Conservation (phyloP, 2,888 invertebrate genomes). For the Athrips mouffetella region DNA sequence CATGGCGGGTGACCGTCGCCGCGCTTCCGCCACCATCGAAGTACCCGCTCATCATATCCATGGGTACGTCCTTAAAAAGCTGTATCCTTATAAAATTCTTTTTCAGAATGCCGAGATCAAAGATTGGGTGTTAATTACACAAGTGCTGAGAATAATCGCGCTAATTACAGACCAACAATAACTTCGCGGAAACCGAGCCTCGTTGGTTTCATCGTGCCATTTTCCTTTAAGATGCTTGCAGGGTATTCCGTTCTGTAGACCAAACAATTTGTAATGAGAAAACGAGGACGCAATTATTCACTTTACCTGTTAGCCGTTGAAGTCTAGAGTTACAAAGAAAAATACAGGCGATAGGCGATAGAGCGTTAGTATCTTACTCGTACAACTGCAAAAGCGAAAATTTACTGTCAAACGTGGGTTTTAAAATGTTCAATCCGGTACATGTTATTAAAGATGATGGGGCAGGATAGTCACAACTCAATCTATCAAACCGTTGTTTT, state of each 20-base stretch:
- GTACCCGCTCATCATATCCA: conserved; percentile 82
- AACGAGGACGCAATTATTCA: background rate
- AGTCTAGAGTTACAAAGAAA: background rate
- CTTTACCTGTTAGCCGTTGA: background rate
- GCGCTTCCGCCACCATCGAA: conserved; percentile 90
- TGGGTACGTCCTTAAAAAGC: conserved; percentile 83
- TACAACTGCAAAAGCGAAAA: background rate
- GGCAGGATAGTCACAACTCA: conserved; percentile 24
- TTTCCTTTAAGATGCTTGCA: conserved; percentile 2
- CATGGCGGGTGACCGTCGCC: conserved; percentile 91
- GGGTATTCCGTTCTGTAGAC: background rate
- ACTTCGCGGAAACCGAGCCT: conserved; percentile 2
- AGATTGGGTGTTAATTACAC: too few species aligned
- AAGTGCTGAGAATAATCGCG: too few species aligned
- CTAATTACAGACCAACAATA: conserved; percentile 2
- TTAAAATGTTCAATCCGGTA: too few species aligned
- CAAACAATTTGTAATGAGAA: background rate
- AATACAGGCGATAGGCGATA: background rate
- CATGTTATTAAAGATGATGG: conserved; percentile 14
- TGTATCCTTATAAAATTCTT: background rate
- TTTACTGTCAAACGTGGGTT: too few species aligned
- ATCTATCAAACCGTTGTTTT: conserved; percentile 31
- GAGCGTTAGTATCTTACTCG: too few species aligned
- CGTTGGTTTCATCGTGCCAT: conserved; percentile 1
- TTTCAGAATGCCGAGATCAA: background rate